phyloP scores from a whole-genome alignment of 2,888 invertebrate species.

The Euplagia quadripunctaria region DNA sequence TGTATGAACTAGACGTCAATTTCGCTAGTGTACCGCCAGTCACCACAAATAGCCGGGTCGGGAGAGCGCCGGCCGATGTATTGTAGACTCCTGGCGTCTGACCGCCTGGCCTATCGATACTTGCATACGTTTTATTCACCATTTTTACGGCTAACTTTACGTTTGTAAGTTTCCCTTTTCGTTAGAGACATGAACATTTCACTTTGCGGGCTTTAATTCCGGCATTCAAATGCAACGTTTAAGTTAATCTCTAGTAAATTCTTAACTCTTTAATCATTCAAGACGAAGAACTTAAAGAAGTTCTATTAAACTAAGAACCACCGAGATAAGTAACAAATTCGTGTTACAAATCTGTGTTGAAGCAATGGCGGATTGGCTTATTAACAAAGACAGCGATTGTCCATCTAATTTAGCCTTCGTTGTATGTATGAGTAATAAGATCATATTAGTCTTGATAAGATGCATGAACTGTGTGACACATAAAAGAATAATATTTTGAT shows the following conservation, averaged over 20 bases:
- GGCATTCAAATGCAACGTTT: neutral
- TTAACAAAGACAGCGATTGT: slow-evolving; percentile 47
- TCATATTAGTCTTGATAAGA: slow-evolving; percentile 42
- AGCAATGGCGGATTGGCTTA: slow-evolving; percentile 22
- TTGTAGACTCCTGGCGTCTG: slow-evolving; percentile 34
- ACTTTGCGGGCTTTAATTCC: neutral
- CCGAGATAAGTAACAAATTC: slow-evolving; percentile 21
- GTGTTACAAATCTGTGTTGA: slow-evolving; percentile 25
- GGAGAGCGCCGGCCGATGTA: slow-evolving; percentile 43
- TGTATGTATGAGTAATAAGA: slow-evolving; percentile 45
- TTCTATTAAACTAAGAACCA: neutral
- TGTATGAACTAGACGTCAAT: slow-evolving; percentile 58
- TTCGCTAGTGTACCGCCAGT: slow-evolving; percentile 62
- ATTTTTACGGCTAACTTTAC: neutral
- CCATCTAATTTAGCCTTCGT: slow-evolving; percentile 45
- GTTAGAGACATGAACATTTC: neutral
- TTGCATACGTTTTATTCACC: slow-evolving; percentile 14
- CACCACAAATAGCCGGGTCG: slow-evolving; percentile 68
- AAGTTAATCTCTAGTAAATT: neutral
- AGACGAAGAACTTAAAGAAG: neutral
- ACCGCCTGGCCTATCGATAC: slow-evolving; percentile 28
- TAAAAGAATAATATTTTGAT: slow-evolving; percentile 22
- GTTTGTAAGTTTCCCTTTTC: neutral
- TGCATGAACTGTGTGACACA: slow-evolving; percentile 40
- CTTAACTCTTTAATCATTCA: neutral